Base-by-base conservation (phyloP, 2,113 vertebrate genomes). In the Polypterus senegalus region DNA sequence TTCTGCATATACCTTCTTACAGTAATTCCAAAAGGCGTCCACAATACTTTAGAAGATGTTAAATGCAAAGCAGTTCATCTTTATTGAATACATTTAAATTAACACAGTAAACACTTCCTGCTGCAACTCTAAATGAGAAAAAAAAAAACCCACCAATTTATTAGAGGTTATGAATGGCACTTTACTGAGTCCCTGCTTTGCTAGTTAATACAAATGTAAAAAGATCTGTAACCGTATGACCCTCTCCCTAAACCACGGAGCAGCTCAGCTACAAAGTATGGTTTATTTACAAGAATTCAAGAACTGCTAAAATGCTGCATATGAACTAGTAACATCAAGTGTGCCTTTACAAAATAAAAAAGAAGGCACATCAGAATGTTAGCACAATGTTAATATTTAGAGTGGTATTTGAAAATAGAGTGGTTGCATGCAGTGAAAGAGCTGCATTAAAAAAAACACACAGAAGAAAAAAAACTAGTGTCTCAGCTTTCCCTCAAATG, bases 1-100 rank as follows among this genome's bases (percentile, higher is more conserved):
- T 2, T 27, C 27, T 27, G 27, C 27, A 27, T 27, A 27, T 27
- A 27, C 27, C 27, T 27, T 27, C 27, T 27, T 27, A 27, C 27
- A 27, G 27, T 27, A 27, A 27, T 27, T 27, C 27, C 2, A 27
- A 27, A 27, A 27, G 27, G 27, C 27, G 27, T 27, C 27, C 27
- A 27, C 27, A 27, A 27, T 27, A 27, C 27, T 27, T 27, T 27
- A 27, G 27, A 27, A 27, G 2, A 27, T 27, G 27, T 77, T 76
- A 49, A 58, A 63, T 74, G 70, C 65, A 77, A 75, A 72, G 59
- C 70, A 59, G 65, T 69, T 60, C 44, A 48, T 64, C 43, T 78
- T 76, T 78, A 75, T 78, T 78, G 73, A 71, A 73, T 71, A 62
- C 62, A 51, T 62, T 47, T 66, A 66, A 68, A 64, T 44, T 63